phyloP scores from a whole-genome alignment of 2,888 invertebrate species.

The Ceriagrion tenellum region DNA sequence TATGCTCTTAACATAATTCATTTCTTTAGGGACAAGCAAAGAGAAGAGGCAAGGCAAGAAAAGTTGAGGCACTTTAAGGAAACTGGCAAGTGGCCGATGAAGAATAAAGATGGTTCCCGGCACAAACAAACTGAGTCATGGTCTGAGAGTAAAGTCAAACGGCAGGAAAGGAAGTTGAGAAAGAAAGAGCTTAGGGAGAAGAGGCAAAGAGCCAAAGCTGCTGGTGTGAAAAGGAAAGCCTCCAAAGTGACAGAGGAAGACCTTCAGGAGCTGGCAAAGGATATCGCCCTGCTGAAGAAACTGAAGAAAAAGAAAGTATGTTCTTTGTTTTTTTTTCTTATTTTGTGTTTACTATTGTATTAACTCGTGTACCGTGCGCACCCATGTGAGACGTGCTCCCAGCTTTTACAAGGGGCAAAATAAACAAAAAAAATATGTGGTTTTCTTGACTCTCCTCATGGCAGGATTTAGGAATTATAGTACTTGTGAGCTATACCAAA shows the following conservation, averaged over 20 bases:
- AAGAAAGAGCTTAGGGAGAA: constrained; percentile 82
- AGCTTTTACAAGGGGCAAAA: too few relatives aligned
- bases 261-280: constrained; percentile 87
- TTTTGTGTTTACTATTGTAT: constrained; percentile 21
- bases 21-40: constrained; percentile 83
- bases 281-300: constrained; percentile 91
- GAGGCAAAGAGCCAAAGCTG: constrained; percentile 78
- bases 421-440: too few relatives aligned
- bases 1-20: not conserved
- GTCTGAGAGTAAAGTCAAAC: constrained; percentile 87
- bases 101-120: constrained; percentile 80
- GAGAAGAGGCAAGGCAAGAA: constrained; percentile 86
- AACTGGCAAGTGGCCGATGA: constrained; percentile 88
- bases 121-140: constrained; percentile 86
- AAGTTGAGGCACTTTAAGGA: constrained; percentile 86
- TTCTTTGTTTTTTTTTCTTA: constrained; percentile 30
- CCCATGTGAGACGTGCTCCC: too few relatives aligned
- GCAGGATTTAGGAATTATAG: too few relatives aligned
- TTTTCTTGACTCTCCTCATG: too few relatives aligned
- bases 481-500: too few relatives aligned
- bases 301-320: constrained; percentile 89
- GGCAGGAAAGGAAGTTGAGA: constrained; percentile 83
- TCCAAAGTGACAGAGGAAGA: constrained; percentile 85
- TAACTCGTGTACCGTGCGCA: too few relatives aligned
- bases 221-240: constrained; percentile 79